A percentile compares a stretch with the other conserved stretches of the same genome.
Evolutionary conservation across 2,888 invertebrate genomes (phyloP).

Genomic region (Eupelmus urozonus): DNA sequence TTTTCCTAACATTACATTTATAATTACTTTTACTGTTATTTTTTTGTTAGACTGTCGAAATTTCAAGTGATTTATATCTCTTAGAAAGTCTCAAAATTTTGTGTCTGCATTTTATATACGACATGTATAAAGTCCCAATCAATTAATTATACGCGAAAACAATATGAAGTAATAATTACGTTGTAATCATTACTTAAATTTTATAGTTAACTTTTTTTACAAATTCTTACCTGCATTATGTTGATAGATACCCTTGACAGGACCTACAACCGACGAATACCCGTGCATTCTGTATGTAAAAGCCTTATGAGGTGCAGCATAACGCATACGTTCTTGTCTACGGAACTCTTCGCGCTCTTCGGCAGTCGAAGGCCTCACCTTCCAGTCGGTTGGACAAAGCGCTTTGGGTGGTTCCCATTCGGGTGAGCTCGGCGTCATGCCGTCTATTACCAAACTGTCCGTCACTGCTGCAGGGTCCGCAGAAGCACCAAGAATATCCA

Average conservation of each 20-base stretch:
- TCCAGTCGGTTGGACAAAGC: conserved; percentile 88
- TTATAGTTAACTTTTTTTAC: too few species aligned
- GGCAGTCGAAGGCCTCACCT: conserved; percentile 87
- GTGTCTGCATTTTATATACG: too few species aligned
- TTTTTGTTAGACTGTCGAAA: too few species aligned
- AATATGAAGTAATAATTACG: too few species aligned
- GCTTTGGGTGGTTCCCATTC: conserved; percentile 78
- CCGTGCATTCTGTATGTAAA: conserved; percentile 94
- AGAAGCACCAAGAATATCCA: background rate
- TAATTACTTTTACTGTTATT: too few species aligned
- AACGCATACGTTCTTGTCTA: conserved; percentile 89
- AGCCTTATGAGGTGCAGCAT: conserved; percentile 92
- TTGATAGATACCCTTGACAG: conserved; percentile 88
- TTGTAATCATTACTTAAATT: too few species aligned
- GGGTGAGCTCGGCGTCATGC: conserved; percentile 64
- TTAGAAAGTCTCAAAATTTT: too few species aligned
- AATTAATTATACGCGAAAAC: too few species aligned
- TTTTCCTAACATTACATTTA: too few species aligned
- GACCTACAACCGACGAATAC: conserved; percentile 90
- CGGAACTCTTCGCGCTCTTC: conserved; percentile 89
- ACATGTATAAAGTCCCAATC: too few species aligned
- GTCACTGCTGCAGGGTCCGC: background rate
- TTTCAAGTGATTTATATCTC: too few species aligned
- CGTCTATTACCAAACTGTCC: background rate
- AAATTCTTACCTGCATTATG: conserved; percentile 79